Conservation (phyloP, 1,140 invertebrate genomes). For the Calliphora vicina region DNA sequence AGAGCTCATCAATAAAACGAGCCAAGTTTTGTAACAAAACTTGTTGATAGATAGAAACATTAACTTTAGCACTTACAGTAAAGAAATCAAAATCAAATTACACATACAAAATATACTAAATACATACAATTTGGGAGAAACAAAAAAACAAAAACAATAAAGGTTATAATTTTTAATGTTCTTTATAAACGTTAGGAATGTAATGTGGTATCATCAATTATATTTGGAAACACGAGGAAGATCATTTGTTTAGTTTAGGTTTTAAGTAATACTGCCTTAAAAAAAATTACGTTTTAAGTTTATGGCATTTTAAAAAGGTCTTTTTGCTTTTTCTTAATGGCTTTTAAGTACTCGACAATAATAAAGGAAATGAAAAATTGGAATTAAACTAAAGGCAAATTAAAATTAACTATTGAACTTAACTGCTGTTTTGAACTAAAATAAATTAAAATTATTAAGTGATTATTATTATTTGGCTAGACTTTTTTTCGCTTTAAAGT, state of each 20-base stretch:
- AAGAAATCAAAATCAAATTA: neutral
- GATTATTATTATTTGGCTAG: neutral
- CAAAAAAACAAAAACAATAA: neutral
- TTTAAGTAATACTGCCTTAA: constrained; percentile 42
- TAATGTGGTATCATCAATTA: neutral
- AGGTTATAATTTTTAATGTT: neutral
- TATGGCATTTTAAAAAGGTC: constrained; percentile 11
- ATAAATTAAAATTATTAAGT: constrained; percentile 22
- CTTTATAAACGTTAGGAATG: constrained; percentile 20
- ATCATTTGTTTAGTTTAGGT: constrained; percentile 18
- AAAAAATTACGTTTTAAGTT: neutral
- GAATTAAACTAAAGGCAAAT: neutral
- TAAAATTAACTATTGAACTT: neutral
- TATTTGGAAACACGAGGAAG: constrained; percentile 18
- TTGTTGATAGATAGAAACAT: constrained; percentile 8
- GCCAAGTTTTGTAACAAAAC: constrained; percentile 31
- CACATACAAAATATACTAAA: constrained; percentile 3
- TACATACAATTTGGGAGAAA: neutral
- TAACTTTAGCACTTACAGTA: neutral
- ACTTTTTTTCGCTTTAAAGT: constrained; percentile 44
- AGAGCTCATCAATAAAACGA: constrained; percentile 27
- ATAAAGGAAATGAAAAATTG: neutral
- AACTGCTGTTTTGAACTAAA: neutral
- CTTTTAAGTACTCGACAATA: constrained; percentile 14
- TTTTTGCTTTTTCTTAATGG: neutral